These are phyloP conservation scores for Melipona beecheii DNA, from an alignment of 2,888 invertebrate species.

Conservation along the genomic window DNA sequence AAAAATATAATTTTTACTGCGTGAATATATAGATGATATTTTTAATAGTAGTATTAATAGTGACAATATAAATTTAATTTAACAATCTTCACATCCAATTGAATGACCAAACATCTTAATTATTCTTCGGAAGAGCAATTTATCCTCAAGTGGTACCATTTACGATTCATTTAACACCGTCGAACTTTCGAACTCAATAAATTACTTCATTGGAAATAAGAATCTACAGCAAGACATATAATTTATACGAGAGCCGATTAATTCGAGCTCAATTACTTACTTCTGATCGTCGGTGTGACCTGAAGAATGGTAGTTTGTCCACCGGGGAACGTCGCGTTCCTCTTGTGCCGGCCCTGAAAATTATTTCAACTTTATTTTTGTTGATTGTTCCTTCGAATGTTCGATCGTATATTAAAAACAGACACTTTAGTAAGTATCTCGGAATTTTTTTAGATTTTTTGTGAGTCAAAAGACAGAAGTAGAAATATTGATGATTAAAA, in stretches of 20 bases:
- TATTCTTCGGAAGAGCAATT: not conserved
- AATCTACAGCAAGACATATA: not conserved
- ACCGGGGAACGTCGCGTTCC: conserved; percentile 92
- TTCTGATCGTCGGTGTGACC: conserved; percentile 87
- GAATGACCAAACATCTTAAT: not conserved
- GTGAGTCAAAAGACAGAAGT: too few species aligned
- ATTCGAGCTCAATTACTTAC: conserved; percentile 82
- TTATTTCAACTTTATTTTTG: not conserved
- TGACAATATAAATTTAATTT: not conserved
- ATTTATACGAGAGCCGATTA: not conserved
- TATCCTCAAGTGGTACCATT: not conserved
- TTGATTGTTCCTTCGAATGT: too few species aligned
- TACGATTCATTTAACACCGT: not conserved
- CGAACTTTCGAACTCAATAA: not conserved
- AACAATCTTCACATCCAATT: not conserved
- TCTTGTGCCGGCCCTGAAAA: conserved; percentile 90
- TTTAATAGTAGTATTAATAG: not conserved
- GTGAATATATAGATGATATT: not conserved
- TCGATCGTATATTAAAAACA: too few species aligned
- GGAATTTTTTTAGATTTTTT: too few species aligned
- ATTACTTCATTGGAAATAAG: not conserved
- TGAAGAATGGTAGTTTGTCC: conserved; percentile 89
- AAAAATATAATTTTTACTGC: not conserved
- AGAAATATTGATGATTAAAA: too few species aligned
- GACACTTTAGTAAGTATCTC: too few species aligned